Conservation (phyloP, 2,113 vertebrate species). For the Aegithalos caudatus region DNA sequence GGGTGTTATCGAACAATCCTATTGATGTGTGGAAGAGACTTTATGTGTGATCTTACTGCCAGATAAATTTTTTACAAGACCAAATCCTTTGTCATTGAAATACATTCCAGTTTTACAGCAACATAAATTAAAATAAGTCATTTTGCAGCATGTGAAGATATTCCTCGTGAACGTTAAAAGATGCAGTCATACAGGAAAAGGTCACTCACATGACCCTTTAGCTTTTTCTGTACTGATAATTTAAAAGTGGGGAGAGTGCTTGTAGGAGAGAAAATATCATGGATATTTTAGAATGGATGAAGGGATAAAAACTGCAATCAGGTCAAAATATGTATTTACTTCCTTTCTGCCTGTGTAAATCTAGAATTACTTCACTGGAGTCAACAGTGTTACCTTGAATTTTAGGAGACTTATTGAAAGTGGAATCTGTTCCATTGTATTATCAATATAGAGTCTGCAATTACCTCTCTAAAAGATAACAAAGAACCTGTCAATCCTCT, state of each 20-base stretch:
- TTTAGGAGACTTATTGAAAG: neutral
- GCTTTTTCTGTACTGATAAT: neutral
- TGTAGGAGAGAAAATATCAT: neutral
- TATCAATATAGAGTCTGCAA: constrained; percentile 20
- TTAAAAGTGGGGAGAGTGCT: neutral
- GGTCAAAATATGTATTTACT: neutral
- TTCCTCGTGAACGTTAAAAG: accelerated
- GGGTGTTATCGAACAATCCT: neutral
- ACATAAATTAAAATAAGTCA: neutral
- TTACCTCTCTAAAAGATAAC: constrained; percentile 9
- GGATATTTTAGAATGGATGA: neutral
- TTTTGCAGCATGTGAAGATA: neutral
- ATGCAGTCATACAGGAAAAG: neutral
- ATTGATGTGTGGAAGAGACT: neutral
- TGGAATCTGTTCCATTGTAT: neutral
- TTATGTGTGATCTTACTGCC: neutral
- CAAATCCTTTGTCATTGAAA: neutral
- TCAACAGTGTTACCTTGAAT: constrained; percentile 1
- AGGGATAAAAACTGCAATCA: neutral
- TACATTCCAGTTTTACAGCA: neutral
- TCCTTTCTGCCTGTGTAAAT: neutral
- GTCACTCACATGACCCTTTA: neutral
- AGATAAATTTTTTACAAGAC: constrained; percentile 22
- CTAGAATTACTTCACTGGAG: neutral
- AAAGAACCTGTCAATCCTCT: neutral